Base-by-base conservation (phyloP, 2,888 invertebrate genomes). In the Sinhomidia bicolor region DNA sequence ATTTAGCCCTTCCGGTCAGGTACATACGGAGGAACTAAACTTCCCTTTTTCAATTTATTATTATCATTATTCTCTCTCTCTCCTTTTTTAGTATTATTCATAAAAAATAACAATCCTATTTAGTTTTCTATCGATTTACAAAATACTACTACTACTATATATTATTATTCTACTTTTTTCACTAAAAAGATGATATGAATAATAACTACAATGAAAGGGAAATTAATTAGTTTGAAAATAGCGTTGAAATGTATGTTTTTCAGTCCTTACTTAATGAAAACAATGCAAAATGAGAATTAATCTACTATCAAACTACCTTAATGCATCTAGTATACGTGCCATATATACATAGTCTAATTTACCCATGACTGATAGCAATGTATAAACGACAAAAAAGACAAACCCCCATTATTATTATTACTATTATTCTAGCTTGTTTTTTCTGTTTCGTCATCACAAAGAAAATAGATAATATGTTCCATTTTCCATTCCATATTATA, bases 1-100 rank as follows among this genome's bases (percentile, higher is more conserved):
- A 54, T 78, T 17, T 71, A 44, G 85, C 83, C 89, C 85, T 9
- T 41, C 57, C 68, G 89, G 89, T 62, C 90, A 90, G 90, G 90
- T 90, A 90, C n/a, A 71, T 71, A 41, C 41, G 68, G 41, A 71
- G 41, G 68, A 71, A 71, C 41, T 71, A 32, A 17, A 71, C 14
- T 20, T 41, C 41, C 68, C 68, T n/a, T 71, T 71, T 71, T 71
- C 41, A 71, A 12, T 71, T 26, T 12, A 41, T 20, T 41, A 57
- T 57, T 57, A 57, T 29, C 10, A 65, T 65, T 32, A 32, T 65
- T 32, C n/a, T 29, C 32, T 32, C n/a, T 60, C 6, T 60, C 6
- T 26, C 14, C 26, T 60, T 9, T 44, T 9, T n/a, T 68, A 26
- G 7, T 62, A 3, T 29, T 29, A 60, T 62, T n/a, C 3, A 57